phyloP scores from a whole-genome alignment of 2,113 vertebrate species.

The Turnix velox region DNA sequence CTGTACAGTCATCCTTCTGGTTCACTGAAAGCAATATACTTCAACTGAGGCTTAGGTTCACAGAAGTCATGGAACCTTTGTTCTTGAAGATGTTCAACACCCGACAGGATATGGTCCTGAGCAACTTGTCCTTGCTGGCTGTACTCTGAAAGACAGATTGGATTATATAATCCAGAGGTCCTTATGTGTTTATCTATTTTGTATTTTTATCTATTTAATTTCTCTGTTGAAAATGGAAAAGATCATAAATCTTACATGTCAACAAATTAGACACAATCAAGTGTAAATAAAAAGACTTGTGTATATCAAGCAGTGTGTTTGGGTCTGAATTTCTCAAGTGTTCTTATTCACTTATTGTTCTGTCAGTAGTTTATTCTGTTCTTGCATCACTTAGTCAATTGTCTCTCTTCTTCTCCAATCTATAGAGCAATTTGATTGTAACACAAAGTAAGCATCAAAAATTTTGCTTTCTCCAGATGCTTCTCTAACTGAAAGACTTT shows the following conservation, averaged over 20 bases:
- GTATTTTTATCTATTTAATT: neutral
- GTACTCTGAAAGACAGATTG: neutral
- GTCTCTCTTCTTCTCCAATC: neutral
- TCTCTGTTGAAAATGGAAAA: neutral
- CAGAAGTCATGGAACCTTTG: neutral
- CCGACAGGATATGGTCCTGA: neutral
- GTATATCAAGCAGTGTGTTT: neutral
- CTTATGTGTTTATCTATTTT: neutral
- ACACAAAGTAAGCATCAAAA: neutral
- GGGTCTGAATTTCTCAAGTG: neutral
- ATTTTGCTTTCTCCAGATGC: neutral
- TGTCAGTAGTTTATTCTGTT: neutral
- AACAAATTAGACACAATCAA: neutral
- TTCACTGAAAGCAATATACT: neutral
- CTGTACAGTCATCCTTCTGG: neutral
- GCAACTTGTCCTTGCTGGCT: neutral
- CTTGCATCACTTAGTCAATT: neutral
- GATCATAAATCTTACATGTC: neutral
- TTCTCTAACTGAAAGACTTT: neutral
- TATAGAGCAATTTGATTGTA: neutral
- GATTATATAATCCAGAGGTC: neutral
- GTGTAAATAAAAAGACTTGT: neutral
- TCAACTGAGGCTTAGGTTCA: neutral
- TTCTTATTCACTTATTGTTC: neutral
- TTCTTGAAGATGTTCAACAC: neutral